Evolutionary conservation across 1,140 invertebrate genomes (phyloP).

Genomic region (Euglossa dilemma): DNA sequence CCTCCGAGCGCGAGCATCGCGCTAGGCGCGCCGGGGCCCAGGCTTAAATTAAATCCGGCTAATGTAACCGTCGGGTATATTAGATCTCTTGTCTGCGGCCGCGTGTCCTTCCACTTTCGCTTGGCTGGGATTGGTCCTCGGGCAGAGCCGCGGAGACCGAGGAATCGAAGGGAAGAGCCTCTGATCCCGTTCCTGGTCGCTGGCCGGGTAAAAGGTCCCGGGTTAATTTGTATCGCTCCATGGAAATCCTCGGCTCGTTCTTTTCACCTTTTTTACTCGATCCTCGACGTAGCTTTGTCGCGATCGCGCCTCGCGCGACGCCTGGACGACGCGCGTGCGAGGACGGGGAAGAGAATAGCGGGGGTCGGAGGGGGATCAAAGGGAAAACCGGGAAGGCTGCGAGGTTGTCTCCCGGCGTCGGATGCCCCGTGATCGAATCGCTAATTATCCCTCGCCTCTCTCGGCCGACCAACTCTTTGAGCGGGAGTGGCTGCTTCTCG

Average conservation of each 20-base stretch:
- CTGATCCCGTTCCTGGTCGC: conserved; percentile 28
- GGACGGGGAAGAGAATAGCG: conserved; percentile 45
- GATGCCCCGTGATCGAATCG: conserved; percentile 66
- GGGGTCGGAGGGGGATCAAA: conserved; percentile 62
- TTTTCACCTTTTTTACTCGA: too few relatives aligned
- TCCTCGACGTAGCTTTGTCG: conserved; percentile 17
- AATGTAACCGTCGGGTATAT: conserved; percentile 79
- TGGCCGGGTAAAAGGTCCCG: background rate
- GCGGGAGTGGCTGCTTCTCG: conserved; percentile 46
- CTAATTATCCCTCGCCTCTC: conserved; percentile 63
- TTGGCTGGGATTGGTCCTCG: conserved; percentile 54
- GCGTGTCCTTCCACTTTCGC: conserved; percentile 54
- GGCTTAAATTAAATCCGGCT: conserved; percentile 79
- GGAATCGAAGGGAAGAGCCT: conserved; percentile 15
- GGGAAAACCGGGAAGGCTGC: conserved; percentile 55
- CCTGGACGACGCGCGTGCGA: conserved; percentile 11
- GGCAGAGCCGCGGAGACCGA: background rate
- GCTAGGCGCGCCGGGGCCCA: conserved; percentile 54
- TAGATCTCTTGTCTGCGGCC: conserved; percentile 75
- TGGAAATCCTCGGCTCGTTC: background rate
- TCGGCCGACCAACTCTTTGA: conserved; percentile 57
- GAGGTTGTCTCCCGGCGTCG: conserved; percentile 60
- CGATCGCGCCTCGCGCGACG: conserved; percentile 21
- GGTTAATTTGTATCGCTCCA: conserved; percentile 14
- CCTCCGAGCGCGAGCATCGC: conserved; percentile 56